Percentiles rank a stretch among this genome's conserved stretches.
These are phyloP conservation scores for Pyrrhia umbra DNA, from an alignment of 2,888 invertebrate genomes.

Conservation along the genomic window DNA sequence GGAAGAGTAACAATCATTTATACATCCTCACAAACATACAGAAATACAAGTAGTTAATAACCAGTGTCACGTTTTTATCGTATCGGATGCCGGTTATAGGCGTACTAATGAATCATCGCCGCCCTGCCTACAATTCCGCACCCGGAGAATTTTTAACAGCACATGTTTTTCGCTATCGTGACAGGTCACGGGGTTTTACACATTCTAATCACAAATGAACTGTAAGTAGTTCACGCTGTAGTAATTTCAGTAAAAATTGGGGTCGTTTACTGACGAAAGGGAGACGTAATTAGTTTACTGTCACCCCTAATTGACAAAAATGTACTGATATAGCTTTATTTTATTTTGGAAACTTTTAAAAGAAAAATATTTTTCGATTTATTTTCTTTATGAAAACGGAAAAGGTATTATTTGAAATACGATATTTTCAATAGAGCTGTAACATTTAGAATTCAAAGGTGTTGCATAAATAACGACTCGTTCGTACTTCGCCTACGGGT, in stretches of 20 bases:
- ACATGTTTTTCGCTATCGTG: constrained; percentile 9
- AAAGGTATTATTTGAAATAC: background rate
- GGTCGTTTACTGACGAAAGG: constrained; percentile 32
- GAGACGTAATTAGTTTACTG: constrained; percentile 31
- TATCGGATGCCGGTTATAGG: constrained; percentile 19
- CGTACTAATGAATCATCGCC: constrained; percentile 29
- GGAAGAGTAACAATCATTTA: too few species aligned
- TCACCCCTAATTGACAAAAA: constrained; percentile 21
- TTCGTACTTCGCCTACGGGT: constrained; percentile 6
- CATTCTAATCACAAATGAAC: constrained; percentile 8
- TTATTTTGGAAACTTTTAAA: background rate
- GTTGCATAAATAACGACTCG: constrained; percentile 32
- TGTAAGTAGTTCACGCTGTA: constrained; percentile 21
- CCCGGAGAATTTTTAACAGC: constrained; percentile 4
- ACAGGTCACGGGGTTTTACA: constrained; percentile 39
- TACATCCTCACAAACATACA: too few species aligned
- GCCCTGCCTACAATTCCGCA: constrained; percentile 20
- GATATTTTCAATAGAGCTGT: constrained; percentile 10
- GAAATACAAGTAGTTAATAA: constrained; percentile 6
- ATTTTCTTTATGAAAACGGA: background rate
- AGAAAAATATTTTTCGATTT: background rate
- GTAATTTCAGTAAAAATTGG: constrained; percentile 27
- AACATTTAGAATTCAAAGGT: constrained; percentile 14
- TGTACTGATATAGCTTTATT: background rate
- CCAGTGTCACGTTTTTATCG: background rate